Conservation (phyloP, 2,888 invertebrate species). For the Drosophila tripunctata region DNA sequence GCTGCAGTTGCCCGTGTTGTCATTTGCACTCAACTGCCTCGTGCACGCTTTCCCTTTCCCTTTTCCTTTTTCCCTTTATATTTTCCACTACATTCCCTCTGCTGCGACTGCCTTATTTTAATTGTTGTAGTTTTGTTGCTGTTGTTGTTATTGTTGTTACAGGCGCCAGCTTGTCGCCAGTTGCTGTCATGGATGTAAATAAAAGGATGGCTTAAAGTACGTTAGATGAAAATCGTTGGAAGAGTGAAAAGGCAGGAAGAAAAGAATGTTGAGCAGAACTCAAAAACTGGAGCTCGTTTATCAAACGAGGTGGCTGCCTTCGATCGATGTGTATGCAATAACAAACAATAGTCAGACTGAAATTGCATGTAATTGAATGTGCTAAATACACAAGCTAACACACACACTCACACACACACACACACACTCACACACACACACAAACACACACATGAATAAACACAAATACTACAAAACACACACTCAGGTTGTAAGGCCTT, state of each 20-base stretch:
- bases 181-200: conserved; percentile 39
- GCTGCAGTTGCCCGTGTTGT: conserved; percentile 51
- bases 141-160: conserved; percentile 32
- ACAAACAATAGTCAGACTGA: conserved; percentile 48
- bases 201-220: conserved; percentile 64
- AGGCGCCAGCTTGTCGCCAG: conserved; percentile 68
- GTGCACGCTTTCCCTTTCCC: conserved; percentile 8
- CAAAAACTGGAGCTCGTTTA: conserved; percentile 42
- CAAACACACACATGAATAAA: too few relatives aligned
- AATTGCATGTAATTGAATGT: conserved; percentile 74
- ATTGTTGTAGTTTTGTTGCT: conserved; percentile 67
- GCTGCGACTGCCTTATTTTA: conserved; percentile 61
- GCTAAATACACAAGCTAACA: conserved; percentile 25
- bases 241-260: neutral
- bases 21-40: conserved; percentile 41
- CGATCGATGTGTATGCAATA: conserved; percentile 70
- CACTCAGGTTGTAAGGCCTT: conserved; percentile 30
- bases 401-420: conserved; percentile 12
- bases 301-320: conserved; percentile 33
- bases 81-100: too few relatives aligned
- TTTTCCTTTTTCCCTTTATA: neutral
- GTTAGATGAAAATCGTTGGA: conserved; percentile 41
- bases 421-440: conserved; percentile 15
- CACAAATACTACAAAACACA: too few relatives aligned
- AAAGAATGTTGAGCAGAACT: conserved; percentile 49